Percentiles rank a stretch among this genome's conserved stretches.
Evolutionary conservation across 1,140 invertebrate genomes (phyloP).

Genomic region (Andricus grossulariae): DNA sequence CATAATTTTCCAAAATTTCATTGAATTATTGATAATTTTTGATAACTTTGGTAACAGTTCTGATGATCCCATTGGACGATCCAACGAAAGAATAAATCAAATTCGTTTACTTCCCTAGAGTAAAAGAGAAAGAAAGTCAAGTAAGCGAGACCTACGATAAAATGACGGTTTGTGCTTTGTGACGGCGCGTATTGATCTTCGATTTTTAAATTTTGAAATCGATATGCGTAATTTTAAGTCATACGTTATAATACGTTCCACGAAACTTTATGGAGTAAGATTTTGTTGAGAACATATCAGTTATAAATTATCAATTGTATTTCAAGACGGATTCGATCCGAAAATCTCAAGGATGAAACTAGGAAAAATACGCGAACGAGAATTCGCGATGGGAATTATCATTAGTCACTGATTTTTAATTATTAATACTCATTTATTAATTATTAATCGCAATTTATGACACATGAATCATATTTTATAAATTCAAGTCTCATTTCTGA

Average conservation of each 20-base stretch:
- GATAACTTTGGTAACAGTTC: no score
- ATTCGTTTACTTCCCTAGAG: not conserved
- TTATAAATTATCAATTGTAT: no score
- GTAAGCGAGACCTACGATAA: not conserved
- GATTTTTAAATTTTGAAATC: not conserved
- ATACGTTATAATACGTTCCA: conserved; percentile 4
- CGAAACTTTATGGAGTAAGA: conserved; percentile 12
- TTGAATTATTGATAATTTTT: no score
- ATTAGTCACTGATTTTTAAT: not conserved
- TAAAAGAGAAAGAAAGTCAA: not conserved
- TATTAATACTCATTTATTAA: not conserved
- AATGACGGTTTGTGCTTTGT: conserved; percentile 14
- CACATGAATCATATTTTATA: not conserved
- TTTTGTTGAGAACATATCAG: conserved; percentile 27
- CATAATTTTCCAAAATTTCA: no score
- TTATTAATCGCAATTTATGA: not conserved
- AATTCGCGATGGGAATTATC: conserved; percentile 5
- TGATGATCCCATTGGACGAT: no score
- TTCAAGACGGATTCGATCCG: not conserved
- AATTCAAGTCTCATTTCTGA: not conserved
- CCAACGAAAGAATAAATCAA: no score
- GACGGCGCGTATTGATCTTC: conserved; percentile 15
- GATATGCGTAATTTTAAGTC: conserved; percentile 11
- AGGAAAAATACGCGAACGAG: conserved; percentile 9
- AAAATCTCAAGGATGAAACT: not conserved